Percentiles rank a stretch among this genome's conserved stretches.
These are phyloP conservation scores for Acanthornis magna DNA, from an alignment of 2,797 vertebrate species.

Conservation along the genomic window DNA sequence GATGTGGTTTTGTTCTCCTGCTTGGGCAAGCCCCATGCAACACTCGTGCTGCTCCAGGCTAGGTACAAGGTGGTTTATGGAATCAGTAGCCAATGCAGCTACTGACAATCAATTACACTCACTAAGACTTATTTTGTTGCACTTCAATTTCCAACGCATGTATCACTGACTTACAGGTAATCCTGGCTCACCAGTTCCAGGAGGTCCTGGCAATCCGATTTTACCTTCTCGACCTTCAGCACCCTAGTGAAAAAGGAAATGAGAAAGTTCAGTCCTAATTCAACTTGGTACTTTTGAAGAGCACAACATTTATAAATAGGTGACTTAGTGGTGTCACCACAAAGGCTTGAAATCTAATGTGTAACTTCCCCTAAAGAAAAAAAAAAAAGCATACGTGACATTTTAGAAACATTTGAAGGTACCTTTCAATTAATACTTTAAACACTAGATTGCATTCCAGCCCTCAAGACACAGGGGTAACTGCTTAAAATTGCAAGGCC, in stretches of 20 bases:
- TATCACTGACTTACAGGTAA: conserved; percentile 75
- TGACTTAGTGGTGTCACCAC: not conserved
- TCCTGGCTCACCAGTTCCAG: conserved; percentile 82
- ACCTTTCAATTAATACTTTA: not conserved
- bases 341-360: not conserved
- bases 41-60: not conserved
- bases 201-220: conserved; percentile 63
- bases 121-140: not conserved
- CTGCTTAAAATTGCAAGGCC: not conserved
- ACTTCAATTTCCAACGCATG: not conserved
- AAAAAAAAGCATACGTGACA: not conserved
- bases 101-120: not conserved
- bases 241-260: conserved; percentile 61
- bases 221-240: conserved; percentile 71
- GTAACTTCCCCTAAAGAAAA: not conserved
- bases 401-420: not conserved
- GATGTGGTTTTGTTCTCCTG: not conserved
- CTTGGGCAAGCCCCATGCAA: not conserved
- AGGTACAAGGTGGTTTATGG: not conserved
- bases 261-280: not conserved
- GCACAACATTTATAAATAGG: not conserved
- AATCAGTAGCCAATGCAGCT: not conserved
- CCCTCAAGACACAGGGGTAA: not conserved
- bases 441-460: not conserved
- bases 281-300: not conserved